Evolutionary conservation across 2,797 vertebrate genomes (phyloP).

Genomic region (Amphiprion clarkii): DNA sequence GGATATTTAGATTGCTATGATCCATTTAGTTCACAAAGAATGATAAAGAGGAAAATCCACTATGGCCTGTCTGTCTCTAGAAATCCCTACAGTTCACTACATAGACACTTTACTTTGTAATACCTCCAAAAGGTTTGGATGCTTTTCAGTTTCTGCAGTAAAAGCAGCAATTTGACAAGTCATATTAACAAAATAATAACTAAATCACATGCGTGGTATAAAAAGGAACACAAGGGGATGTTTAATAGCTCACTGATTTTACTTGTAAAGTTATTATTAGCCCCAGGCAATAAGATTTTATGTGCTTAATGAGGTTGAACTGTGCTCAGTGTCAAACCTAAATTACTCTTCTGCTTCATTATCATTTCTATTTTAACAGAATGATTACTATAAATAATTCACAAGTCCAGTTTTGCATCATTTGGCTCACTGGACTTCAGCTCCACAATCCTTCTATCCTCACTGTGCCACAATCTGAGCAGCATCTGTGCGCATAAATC

Average conservation of each 20-base stretch:
- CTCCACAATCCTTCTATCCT: background rate
- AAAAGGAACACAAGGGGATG: background rate
- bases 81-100: slow-evolving; percentile 7
- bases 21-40: slow-evolving; percentile 21
- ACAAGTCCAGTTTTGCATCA: background rate
- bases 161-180: slow-evolving; percentile 9
- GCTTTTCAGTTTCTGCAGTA: background rate
- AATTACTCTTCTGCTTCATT: background rate
- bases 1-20: slow-evolving; percentile 28
- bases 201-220: background rate
- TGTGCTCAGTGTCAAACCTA: background rate
- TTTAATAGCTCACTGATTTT: slow-evolving; percentile 3
- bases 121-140: background rate
- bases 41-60: slow-evolving; percentile 6
- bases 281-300: background rate
- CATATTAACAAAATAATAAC: background rate
- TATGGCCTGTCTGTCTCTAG: background rate
- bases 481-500: slow-evolving; percentile 7
- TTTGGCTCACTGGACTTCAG: background rate
- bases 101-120: background rate
- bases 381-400: background rate
- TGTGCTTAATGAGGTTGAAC: background rate
- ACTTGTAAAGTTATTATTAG: slow-evolving; percentile 1
- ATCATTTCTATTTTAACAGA: background rate
- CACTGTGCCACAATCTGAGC: background rate